Conservation (phyloP, 2,113 vertebrate genomes). For the Myotis lucifugus region DNA sequence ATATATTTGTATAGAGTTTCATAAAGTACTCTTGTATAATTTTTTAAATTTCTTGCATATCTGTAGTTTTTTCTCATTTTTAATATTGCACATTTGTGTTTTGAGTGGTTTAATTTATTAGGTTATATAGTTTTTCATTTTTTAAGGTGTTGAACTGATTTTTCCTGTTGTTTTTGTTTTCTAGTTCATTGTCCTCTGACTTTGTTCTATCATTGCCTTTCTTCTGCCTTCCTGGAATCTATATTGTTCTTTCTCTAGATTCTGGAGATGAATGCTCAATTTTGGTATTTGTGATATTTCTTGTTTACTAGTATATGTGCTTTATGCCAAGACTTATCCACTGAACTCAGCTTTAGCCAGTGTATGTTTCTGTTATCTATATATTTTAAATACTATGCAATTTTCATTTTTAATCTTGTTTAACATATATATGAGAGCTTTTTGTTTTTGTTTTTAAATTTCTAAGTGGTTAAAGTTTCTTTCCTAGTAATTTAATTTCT, state of each 20-base stretch:
- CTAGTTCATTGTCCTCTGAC: not conserved
- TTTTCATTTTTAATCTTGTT: constrained; percentile 19
- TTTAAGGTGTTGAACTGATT: not conserved
- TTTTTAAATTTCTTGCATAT: not conserved
- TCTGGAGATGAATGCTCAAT: not conserved
- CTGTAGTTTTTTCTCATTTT: not conserved
- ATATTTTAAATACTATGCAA: not conserved
- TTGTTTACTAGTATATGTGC: not conserved
- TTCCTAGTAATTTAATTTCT: not conserved
- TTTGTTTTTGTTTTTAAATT: constrained; percentile 31
- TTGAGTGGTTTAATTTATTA: not conserved
- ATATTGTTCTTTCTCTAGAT: not conserved
- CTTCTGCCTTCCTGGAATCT: not conserved
- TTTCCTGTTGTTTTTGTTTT: not conserved
- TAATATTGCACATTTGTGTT: not conserved
- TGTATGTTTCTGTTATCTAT: constrained; percentile 6
- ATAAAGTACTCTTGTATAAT: not conserved
- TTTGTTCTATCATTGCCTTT: not conserved
- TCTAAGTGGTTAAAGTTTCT: not conserved
- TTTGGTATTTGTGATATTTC: constrained; percentile 24
- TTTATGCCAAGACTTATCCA: constrained; percentile 15
- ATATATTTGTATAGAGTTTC: not conserved
- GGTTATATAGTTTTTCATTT: not conserved
- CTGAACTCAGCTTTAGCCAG: not conserved
- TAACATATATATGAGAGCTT: not conserved